Percentiles rank a stretch among this genome's conserved stretches.
phyloP scores from a whole-genome alignment of 2,113 vertebrate species.

The Microcebus griseorufus region DNA sequence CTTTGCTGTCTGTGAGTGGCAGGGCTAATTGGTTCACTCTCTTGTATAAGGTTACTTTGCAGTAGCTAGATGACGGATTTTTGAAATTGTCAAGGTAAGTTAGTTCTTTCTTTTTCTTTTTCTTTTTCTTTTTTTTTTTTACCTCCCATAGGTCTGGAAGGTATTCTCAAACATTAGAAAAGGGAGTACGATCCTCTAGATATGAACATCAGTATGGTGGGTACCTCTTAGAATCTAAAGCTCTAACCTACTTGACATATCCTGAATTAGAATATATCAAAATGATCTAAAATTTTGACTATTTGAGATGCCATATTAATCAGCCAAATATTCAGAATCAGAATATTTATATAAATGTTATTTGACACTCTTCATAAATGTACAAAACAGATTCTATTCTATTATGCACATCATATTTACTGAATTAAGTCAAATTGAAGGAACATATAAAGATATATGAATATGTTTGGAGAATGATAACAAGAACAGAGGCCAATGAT shows the following conservation, averaged over 20 bases:
- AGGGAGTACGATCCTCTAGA: background rate
- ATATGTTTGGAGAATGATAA: background rate
- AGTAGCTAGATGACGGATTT: background rate
- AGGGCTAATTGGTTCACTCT: constrained; percentile 59
- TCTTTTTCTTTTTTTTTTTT: constrained; percentile 25
- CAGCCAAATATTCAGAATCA: background rate
- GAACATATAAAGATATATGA: background rate
- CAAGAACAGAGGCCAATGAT: background rate
- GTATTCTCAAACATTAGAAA: constrained; percentile 15
- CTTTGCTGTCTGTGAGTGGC: constrained; percentile 50
- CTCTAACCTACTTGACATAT: background rate
- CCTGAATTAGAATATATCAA: background rate
- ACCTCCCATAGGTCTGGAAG: background rate
- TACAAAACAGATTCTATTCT: background rate
- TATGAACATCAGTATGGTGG: background rate
- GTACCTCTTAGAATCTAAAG: background rate
- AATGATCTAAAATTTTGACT: background rate
- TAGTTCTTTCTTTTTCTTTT: background rate
- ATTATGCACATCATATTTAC: background rate
- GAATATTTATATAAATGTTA: background rate
- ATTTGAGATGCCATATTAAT: background rate
- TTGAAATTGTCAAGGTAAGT: constrained; percentile 43
- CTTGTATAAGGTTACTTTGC: constrained; percentile 35
- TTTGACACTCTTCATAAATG: background rate
- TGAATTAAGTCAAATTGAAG: background rate